Percentiles rank a stretch among this genome's conserved stretches.
phyloP scores from a whole-genome alignment of 2,797 vertebrate genomes.

The Numenius phaeopus region DNA sequence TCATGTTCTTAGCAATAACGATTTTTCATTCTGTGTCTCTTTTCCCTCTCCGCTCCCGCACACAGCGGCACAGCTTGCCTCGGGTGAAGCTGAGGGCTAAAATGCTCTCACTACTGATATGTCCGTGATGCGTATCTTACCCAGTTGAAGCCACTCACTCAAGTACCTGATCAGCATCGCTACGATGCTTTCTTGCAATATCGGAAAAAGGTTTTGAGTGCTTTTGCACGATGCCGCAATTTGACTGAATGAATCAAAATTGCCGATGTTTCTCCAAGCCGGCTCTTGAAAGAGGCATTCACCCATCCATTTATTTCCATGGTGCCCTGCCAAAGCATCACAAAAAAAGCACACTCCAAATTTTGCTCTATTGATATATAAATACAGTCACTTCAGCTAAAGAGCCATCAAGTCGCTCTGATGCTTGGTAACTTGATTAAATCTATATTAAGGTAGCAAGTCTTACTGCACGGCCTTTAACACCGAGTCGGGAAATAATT shows the following conservation, averaged over 20 bases:
- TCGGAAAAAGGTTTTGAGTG: background rate
- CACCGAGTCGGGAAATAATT: constrained; percentile 80
- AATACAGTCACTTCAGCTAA: constrained; percentile 56
- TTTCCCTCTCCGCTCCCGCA: background rate
- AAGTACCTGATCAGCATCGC: background rate
- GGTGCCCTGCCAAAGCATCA: background rate
- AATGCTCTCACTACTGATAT: background rate
- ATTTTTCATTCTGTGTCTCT: background rate
- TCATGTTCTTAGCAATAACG: background rate
- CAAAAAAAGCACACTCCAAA: background rate
- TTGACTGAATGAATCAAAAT: background rate
- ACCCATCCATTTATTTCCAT: constrained; percentile 13
- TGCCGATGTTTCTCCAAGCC: constrained; percentile 1
- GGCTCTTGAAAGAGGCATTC: background rate
- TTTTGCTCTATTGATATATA: constrained; percentile 15
- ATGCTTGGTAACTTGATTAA: constrained; percentile 72
- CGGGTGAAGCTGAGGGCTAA: background rate
- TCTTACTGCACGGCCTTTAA: constrained; percentile 71
- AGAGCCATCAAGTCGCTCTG: constrained; percentile 55
- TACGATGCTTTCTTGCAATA: background rate
- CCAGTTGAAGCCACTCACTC: background rate
- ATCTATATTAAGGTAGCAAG: constrained; percentile 62
- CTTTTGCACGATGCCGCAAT: background rate
- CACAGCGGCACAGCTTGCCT: background rate
- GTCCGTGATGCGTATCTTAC: background rate